phyloP scores from a whole-genome alignment of 2,888 invertebrate species.

The Mantis religiosa region DNA sequence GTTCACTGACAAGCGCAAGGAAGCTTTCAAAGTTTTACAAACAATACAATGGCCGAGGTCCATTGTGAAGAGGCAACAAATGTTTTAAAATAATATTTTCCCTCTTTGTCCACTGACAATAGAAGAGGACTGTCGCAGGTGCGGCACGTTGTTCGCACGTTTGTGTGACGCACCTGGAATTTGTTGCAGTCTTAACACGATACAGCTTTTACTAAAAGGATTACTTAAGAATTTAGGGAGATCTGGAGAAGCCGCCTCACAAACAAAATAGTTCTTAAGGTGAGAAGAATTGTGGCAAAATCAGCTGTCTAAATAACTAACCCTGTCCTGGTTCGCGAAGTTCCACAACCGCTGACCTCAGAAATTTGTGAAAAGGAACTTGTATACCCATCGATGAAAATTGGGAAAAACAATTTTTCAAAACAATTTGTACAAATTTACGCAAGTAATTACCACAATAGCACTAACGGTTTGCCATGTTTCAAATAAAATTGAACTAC shows the following conservation, averaged over 20 bases:
- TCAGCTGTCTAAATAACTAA: not conserved
- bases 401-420: too few relatives aligned
- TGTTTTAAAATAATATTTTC: not conserved
- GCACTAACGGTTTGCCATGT: too few relatives aligned
- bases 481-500: too few relatives aligned
- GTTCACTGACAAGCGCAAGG: not conserved
- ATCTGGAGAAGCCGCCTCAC: too few relatives aligned
- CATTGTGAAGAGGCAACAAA: not conserved
- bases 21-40: not conserved
- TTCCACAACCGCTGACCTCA: too few relatives aligned
- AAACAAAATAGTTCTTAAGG: not conserved
- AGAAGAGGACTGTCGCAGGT: not conserved
- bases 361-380: too few relatives aligned
- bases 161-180: not conserved
- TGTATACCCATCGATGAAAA: too few relatives aligned
- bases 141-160: not conserved
- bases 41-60: not conserved
- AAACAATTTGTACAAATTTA: too few relatives aligned
- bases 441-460: too few relatives aligned
- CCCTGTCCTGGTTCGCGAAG: too few relatives aligned
- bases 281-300: not conserved
- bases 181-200: not conserved
- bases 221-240: not conserved
- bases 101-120: not conserved
- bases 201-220: not conserved